Evolutionary conservation across 2,113 vertebrate genomes (phyloP).

Genomic region (Lycaon pictus): DNA sequence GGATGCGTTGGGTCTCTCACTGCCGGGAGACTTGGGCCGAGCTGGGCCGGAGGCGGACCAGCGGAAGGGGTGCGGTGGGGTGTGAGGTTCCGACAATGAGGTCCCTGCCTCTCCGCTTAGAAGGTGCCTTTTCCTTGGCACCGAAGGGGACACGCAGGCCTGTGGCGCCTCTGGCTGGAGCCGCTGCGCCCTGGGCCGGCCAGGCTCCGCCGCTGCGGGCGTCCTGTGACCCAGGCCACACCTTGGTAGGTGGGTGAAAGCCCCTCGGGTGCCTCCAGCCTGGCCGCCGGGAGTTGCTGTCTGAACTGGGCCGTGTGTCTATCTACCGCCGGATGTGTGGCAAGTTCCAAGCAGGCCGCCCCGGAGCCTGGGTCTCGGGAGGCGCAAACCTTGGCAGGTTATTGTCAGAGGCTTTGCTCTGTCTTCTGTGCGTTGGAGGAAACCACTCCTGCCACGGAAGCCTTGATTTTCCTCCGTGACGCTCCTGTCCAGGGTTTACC

Average conservation of each 20-base stretch:
- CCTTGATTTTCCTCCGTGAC: background rate
- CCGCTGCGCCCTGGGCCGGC: rapidly evolving
- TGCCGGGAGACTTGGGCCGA: background rate
- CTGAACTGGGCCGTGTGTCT: rapidly evolving
- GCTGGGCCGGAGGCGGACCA: rapidly evolving
- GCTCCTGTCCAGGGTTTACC: background rate
- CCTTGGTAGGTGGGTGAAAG: background rate
- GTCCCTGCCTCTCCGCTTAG: background rate
- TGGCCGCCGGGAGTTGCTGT: background rate
- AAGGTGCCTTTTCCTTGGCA: rapidly evolving
- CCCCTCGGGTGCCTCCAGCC: background rate
- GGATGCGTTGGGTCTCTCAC: background rate
- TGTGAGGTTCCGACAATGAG: background rate
- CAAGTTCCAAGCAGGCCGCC: rapidly evolving
- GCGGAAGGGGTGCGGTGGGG: background rate
- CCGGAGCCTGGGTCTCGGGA: rapidly evolving
- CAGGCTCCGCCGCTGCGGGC: rapidly evolving
- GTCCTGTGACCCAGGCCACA: background rate
- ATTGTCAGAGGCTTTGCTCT: background rate
- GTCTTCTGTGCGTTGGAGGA: background rate
- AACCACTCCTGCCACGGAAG: background rate
- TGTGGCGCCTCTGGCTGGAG: background rate
- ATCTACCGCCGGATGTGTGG: rapidly evolving
- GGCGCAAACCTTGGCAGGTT: background rate
- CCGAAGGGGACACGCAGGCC: background rate